Conservation (phyloP, 2,888 invertebrate genomes). For the Ferdinandea cuprea region DNA sequence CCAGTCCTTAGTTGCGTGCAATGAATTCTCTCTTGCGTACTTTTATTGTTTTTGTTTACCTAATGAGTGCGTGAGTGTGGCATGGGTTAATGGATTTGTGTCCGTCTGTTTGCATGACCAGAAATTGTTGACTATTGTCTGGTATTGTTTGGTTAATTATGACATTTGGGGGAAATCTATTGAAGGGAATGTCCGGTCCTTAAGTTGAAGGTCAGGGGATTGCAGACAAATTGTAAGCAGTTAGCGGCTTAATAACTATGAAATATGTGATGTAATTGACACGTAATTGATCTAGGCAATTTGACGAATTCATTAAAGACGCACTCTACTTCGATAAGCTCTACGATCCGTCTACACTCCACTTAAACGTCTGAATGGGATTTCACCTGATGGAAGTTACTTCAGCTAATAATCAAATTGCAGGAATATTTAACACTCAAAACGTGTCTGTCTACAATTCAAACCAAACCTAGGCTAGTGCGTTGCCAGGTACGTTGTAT, state of each 20-base stretch:
- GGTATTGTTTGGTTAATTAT: conserved; percentile 8
- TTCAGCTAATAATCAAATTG: no score
- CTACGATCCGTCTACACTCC: no score
- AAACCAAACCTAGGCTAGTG: no score
- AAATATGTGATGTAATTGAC: no score
- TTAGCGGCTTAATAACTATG: neutral
- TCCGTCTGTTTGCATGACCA: conserved; percentile 14
- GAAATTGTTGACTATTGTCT: conserved; percentile 33
- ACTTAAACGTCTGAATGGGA: no score
- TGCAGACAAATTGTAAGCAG: neutral
- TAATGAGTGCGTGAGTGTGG: conserved; percentile 39
- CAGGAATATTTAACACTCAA: no score
- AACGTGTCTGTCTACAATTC: no score
- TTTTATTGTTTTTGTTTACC: neutral
- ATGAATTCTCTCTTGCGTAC: conserved; percentile 1
- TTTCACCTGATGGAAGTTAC: no score
- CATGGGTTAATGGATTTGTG: conserved; percentile 28
- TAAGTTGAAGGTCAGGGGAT: neutral
- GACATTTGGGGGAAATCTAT: neutral
- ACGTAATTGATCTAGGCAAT: no score
- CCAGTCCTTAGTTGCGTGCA: conserved; percentile 23
- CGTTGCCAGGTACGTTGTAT: neutral
- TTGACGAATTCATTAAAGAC: no score
- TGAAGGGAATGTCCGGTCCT: neutral
- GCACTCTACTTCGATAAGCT: no score